Percentiles rank a stretch among this genome's conserved stretches.
phyloP scores from a whole-genome alignment of 2,113 vertebrate genomes.

The Plestiodon gilberti region DNA sequence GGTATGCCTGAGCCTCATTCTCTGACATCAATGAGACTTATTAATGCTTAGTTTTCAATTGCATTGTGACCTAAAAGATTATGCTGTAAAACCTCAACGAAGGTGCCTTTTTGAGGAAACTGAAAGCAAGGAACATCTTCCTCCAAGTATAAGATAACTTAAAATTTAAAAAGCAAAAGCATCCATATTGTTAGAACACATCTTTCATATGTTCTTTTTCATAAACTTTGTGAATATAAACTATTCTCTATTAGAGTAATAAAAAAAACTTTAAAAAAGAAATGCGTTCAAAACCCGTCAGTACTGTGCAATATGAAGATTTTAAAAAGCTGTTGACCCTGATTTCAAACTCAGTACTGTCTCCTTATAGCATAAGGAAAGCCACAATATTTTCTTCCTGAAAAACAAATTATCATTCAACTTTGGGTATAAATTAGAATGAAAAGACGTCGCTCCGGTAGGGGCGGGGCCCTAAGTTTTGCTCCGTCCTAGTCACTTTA shows the following conservation, averaged over 20 bases:
- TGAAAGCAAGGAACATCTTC: too few relatives aligned
- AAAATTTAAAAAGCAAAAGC: not conserved
- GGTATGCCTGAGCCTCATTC: too few relatives aligned
- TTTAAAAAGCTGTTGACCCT: not conserved
- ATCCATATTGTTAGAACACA: not conserved
- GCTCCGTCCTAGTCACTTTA: too few relatives aligned
- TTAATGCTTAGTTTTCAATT: too few relatives aligned
- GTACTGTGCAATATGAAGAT: not conserved
- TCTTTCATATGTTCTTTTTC: not conserved
- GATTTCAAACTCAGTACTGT: not conserved
- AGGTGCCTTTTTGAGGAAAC: too few relatives aligned
- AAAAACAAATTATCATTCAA: not conserved
- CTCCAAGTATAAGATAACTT: not conserved
- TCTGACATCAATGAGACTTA: too few relatives aligned
- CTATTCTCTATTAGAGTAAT: not conserved
- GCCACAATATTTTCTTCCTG: not conserved
- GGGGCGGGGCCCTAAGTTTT: too few relatives aligned
- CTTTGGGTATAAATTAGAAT: not conserved
- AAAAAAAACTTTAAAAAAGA: not conserved
- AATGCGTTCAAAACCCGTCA: not conserved
- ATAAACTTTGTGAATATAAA: not conserved
- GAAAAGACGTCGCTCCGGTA: too few relatives aligned
- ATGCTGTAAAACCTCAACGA: too few relatives aligned
- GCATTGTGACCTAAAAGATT: too few relatives aligned
- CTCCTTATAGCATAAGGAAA: not conserved